Percentiles rank a stretch among this genome's conserved stretches.
These are phyloP conservation scores for Drosophila trapezifrons DNA, from an alignment of 1,140 invertebrate genomes.

Conservation along the genomic window DNA sequence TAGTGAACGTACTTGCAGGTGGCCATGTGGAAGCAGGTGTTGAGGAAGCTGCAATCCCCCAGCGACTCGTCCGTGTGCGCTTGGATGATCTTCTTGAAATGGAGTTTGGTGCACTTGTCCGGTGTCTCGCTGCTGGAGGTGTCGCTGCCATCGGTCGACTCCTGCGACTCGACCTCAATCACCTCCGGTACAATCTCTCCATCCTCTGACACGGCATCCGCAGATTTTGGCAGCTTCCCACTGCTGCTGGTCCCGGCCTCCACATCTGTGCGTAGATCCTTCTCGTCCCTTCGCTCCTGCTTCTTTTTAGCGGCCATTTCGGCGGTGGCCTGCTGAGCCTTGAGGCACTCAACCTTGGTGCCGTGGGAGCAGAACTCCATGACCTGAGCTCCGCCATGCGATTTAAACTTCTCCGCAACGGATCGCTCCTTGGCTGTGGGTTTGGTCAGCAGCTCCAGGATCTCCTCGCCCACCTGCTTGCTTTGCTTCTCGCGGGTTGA, in stretches of 20 bases:
- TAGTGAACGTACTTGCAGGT: slow-evolving; percentile 99
- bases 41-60: slow-evolving; percentile 98
- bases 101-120: slow-evolving; percentile 92
- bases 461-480: slow-evolving; percentile 98
- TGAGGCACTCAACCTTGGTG: slow-evolving; percentile 94
- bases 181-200: slow-evolving; percentile 71
- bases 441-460: slow-evolving; percentile 96
- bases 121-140: slow-evolving; percentile 46
- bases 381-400: slow-evolving; percentile 96
- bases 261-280: slow-evolving; percentile 32
- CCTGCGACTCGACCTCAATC: slow-evolving; percentile 66
- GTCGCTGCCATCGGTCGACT: slow-evolving; percentile 66
- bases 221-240: slow-evolving; percentile 42
- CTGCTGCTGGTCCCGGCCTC: slow-evolving; percentile 7
- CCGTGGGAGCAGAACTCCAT: slow-evolving; percentile 98
- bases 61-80: slow-evolving; percentile 97
- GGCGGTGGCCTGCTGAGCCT: slow-evolving; percentile 86
- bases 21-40: slow-evolving; percentile 99
- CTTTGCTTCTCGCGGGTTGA: slow-evolving; percentile 97
- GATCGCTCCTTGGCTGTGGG: slow-evolving; percentile 98
- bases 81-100: slow-evolving; percentile 99
- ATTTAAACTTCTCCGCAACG: slow-evolving; percentile 96
- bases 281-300: slow-evolving; percentile 81
- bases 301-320: slow-evolving; percentile 82
- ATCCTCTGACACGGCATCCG: slow-evolving; percentile 58